Evolutionary conservation across 2,113 vertebrate species (phyloP).

Genomic region (Struthidea cinerea): DNA sequence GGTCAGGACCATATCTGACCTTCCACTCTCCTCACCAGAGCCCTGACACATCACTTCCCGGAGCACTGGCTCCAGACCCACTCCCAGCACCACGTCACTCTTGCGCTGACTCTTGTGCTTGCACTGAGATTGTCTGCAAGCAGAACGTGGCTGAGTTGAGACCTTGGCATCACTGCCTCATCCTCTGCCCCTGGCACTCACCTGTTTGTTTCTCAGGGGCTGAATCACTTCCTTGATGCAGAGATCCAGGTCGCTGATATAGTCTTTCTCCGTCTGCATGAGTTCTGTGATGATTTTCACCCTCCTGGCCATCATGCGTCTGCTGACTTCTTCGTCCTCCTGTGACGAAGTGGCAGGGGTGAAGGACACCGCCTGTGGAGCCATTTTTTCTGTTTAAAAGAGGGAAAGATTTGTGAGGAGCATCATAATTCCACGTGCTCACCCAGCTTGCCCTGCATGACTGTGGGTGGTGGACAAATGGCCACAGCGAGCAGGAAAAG

Average conservation of each 20-base stretch:
- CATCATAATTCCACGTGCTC: fast-evolving
- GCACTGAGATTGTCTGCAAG: not conserved
- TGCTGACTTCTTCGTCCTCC: slow-evolving; percentile 76
- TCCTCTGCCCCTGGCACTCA: not conserved
- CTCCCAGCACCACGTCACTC: not conserved
- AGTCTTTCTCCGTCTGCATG: slow-evolving; percentile 90
- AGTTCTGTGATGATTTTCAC: slow-evolving; percentile 88
- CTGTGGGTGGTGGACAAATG: fast-evolving
- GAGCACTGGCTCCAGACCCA: fast-evolving
- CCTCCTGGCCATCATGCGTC: slow-evolving; percentile 84
- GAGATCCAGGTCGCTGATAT: slow-evolving; percentile 83
- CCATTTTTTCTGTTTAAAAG: slow-evolving; percentile 86
- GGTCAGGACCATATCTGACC: not conserved
- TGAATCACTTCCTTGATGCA: slow-evolving; percentile 88
- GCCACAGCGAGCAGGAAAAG: not conserved
- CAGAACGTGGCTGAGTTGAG: not conserved
- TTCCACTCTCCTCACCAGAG: not conserved
- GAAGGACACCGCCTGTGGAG: slow-evolving; percentile 63
- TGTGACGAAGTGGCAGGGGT: slow-evolving; percentile 32
- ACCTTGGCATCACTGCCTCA: not conserved
- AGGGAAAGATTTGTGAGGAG: not conserved
- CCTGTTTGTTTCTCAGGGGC: slow-evolving; percentile 85
- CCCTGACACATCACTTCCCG: not conserved
- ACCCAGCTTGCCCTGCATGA: not conserved
- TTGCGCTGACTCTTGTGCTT: not conserved